Evolutionary conservation across 64 coral and sea anemone genomes (phyloP), one percentile per base, ranked within the genome.

Genomic region (Stylophora pistillata): DNA sequence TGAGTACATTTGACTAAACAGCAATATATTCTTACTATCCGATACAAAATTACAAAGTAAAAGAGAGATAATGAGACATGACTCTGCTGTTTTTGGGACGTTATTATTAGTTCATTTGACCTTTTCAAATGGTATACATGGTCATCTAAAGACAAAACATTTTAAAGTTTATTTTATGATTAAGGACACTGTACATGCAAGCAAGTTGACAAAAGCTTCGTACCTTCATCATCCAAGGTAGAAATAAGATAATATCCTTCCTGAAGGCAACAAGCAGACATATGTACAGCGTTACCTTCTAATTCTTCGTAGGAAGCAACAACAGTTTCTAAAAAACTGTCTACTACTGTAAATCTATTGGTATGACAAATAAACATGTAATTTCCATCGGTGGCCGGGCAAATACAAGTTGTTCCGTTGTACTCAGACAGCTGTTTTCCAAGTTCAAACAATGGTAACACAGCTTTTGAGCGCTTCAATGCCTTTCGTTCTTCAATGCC

Each of bases 391-490:
- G 86, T 55, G 47, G 85, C 80, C 55, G 83, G 88, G 13, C 79
- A 77, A 71, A 94, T 25, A 88, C 88, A 87, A 28, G 91, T 73
- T 17, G 87, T 62, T 53, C 88, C 21, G 33, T 58, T 74, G 32
- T 88, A 54, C 5, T 91, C 83, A 73, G 77, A 79, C 71, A 98
- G 41, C 15, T 89, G 72, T 74, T 73, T 94, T 73, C 84, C 95
- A 88, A 89, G 94, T 23, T 91, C 91, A 69, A 88, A 98, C 75
- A 76, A 53, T 16, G 95, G 92, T 25, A 98, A 88, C 13, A 80
- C 58, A 52, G 88, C 92, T 55, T 98, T 98, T 18, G 85, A 98
- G 3, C 82, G 88, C 75, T 81, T 84, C 69, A 89, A 30, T 15
- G 80, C 92, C 37, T 74, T 91, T 41, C 75, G 55, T 63, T 94